phyloP scores from a whole-genome alignment of 2,113 vertebrate genomes.

The Phrynosoma blainvillii region DNA sequence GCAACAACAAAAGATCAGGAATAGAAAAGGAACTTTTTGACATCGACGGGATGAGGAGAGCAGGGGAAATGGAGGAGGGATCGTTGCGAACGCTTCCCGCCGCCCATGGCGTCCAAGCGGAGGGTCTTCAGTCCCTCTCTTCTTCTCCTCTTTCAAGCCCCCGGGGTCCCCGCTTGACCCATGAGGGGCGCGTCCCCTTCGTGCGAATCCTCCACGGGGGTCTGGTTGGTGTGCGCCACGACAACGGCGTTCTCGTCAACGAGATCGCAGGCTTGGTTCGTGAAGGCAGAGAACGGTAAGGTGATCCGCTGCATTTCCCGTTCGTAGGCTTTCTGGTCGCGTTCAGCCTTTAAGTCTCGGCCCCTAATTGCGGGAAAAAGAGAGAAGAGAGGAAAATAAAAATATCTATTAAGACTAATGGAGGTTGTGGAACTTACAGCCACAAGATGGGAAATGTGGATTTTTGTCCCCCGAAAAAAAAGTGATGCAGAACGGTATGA shows the following conservation, averaged over 20 bases:
- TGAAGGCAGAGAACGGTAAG: constrained; percentile 90
- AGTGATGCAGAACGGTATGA: too few relatives aligned
- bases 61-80: too few relatives aligned
- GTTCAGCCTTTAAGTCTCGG: constrained; percentile 87
- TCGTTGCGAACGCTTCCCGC: too few relatives aligned
- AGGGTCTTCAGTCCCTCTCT: too few relatives aligned
- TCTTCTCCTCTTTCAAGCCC: constrained; percentile 81
- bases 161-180: constrained; percentile 88
- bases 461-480: too few relatives aligned
- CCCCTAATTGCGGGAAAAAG: constrained; percentile 74
- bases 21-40: too few relatives aligned
- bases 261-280: constrained; percentile 90
- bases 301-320: constrained; percentile 94
- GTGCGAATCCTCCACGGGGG: constrained; percentile 68
- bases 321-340: constrained; percentile 87
- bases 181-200: constrained; percentile 85
- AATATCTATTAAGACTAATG: too few relatives aligned
- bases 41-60: too few relatives aligned
- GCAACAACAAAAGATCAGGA: too few relatives aligned
- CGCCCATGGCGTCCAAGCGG: too few relatives aligned
- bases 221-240: constrained; percentile 80
- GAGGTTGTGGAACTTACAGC: too few relatives aligned
- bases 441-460: too few relatives aligned
- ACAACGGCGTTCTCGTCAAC: constrained; percentile 88
- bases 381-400: neutral